Conservation (phyloP, 2,888 invertebrate species). For the Ischnura elegans region DNA sequence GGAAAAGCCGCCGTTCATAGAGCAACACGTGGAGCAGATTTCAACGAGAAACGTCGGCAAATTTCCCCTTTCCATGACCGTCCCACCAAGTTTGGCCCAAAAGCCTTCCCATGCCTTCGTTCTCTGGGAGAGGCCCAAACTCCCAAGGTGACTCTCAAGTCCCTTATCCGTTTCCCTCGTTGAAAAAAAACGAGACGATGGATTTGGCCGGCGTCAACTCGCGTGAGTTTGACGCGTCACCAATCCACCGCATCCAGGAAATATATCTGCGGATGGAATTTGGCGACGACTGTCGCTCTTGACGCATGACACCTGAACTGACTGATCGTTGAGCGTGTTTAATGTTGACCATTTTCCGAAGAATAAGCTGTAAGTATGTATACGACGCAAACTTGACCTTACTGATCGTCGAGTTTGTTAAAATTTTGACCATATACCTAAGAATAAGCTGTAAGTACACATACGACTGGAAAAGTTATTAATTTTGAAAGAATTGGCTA, state of each 20-base stretch:
- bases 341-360: no score
- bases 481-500: no score
- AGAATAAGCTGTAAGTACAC: no score
- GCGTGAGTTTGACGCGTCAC: neutral
- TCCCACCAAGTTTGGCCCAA: neutral
- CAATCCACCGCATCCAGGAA: neutral
- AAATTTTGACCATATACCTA: no score
- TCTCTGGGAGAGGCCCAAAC: neutral
- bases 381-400: no score
- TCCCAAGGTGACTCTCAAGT: neutral
- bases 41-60: neutral
- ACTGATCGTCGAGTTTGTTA: no score
- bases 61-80: neutral
- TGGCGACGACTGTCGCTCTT: neutral
- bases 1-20: neutral
- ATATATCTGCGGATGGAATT: neutral
- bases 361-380: no score
- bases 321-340: no score
- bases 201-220: no score
- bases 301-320: no score
- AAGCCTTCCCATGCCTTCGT: neutral
- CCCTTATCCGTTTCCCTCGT: neutral
- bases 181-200: no score
- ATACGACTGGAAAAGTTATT: no score
- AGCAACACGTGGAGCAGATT: neutral